Percentiles rank a stretch among this genome's conserved stretches.
phyloP scores from a whole-genome alignment of 1,140 invertebrate genomes.

The Pristionchus pacificus region DNA sequence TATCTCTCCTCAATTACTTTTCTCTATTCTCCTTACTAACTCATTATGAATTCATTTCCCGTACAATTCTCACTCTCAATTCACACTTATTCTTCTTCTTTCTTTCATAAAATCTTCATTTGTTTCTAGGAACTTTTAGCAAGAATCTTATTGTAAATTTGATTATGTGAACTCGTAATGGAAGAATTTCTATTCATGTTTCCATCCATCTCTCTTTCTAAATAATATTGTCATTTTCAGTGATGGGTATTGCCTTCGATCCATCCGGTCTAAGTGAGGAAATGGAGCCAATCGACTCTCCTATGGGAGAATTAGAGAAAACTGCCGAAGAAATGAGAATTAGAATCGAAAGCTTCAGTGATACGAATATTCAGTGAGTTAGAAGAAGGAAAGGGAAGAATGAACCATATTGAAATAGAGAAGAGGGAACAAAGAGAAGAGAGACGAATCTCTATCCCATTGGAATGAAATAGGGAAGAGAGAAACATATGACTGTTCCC shows the following conservation, averaged over 20 bases:
- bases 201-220: background rate
- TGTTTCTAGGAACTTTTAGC: background rate
- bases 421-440: too few species aligned
- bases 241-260: background rate
- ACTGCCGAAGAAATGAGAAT: background rate
- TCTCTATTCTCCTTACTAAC: background rate
- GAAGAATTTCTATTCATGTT: background rate
- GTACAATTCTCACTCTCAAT: slow-evolving; percentile 4
- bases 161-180: background rate
- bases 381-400: too few species aligned
- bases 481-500: background rate
- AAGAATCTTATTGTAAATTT: background rate
- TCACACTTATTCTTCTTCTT: background rate
- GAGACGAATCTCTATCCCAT: background rate
- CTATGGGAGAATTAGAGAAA: background rate
- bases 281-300: background rate
- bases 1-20: background rate
- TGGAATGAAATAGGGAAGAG: background rate
- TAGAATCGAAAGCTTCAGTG: too few species aligned
- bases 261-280: background rate
- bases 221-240: background rate
- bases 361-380: too few species aligned
- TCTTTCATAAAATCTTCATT: background rate
- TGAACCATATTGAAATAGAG: too few species aligned
- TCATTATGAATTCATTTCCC: background rate